Conservation (phyloP, 2,888 invertebrate species). For the Tubulanus polymorphus region DNA sequence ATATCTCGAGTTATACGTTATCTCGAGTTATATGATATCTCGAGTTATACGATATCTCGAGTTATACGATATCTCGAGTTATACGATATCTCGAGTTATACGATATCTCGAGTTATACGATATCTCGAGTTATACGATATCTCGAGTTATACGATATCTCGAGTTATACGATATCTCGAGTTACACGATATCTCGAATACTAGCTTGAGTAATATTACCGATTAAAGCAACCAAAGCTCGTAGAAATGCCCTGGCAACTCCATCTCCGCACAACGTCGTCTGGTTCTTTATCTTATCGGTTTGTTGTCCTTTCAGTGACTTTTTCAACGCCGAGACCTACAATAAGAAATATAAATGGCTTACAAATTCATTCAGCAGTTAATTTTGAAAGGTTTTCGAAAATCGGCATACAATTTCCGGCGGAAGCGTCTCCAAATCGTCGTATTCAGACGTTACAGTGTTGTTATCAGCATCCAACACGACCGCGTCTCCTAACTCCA, state of each 20-base stretch:
- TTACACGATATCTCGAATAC: too few species aligned
- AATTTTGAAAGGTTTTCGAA: too few species aligned
- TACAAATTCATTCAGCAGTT: too few species aligned
- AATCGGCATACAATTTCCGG: conserved; percentile 71
- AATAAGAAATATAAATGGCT: conserved; percentile 19
- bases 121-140: too few species aligned
- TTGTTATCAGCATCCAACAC: conserved; percentile 90
- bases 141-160: too few species aligned
- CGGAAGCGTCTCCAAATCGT: conserved; percentile 85
- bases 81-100: too few species aligned
- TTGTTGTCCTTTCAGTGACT: conserved; percentile 66
- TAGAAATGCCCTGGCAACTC: conserved; percentile 87
- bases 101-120: too few species aligned
- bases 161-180: too few species aligned
- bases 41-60: too few species aligned
- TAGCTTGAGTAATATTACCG: conserved; percentile 59
- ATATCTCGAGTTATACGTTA: too few species aligned
- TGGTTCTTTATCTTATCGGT: conserved; percentile 57
- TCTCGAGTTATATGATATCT: too few species aligned
- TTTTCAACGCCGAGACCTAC: conserved; percentile 70
- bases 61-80: too few species aligned
- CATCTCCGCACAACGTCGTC: conserved; percentile 66
- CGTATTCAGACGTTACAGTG: conserved; percentile 78
- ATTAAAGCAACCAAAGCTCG: conserved; percentile 87
- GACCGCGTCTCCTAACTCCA: conserved; percentile 90